Evolutionary conservation across 2,113 vertebrate genomes (phyloP).

Genomic region (Rhynchopsitta pachyrhyncha): DNA sequence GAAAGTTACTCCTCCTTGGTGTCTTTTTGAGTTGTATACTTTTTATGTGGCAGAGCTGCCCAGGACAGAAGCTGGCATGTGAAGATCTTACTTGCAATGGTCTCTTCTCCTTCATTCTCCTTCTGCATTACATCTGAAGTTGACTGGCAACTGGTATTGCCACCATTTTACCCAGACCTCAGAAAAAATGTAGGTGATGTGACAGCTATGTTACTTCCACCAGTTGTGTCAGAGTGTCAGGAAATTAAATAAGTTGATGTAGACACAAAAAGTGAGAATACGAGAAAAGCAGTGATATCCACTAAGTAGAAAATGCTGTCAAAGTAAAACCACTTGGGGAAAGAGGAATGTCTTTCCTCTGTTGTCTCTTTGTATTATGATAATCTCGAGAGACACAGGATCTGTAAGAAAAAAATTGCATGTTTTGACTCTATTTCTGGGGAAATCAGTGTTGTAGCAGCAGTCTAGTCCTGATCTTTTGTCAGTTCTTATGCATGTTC

Average conservation of each 20-base stretch:
- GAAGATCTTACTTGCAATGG: background rate
- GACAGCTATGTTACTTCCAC: background rate
- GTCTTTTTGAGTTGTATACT: background rate
- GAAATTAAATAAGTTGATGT: background rate
- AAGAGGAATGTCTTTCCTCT: background rate
- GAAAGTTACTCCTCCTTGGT: background rate
- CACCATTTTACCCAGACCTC: background rate
- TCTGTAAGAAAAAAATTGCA: background rate
- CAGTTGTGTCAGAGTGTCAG: background rate
- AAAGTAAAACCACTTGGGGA: background rate
- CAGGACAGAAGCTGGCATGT: background rate
- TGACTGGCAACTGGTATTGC: background rate
- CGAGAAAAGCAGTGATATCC: background rate
- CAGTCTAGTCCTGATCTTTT: background rate
- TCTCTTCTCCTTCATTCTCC: background rate
- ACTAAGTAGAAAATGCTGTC: background rate
- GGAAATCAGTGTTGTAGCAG: background rate
- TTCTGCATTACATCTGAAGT: accelerated
- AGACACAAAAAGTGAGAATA: background rate
- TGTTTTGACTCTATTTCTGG: background rate
- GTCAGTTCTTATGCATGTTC: background rate
- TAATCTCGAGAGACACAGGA: background rate
- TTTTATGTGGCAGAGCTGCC: background rate
- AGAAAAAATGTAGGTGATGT: background rate
- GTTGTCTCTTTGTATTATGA: background rate